These are phyloP conservation scores for Monochamus alternatus DNA, from an alignment of 2,888 invertebrate species.

Conservation along the genomic window DNA sequence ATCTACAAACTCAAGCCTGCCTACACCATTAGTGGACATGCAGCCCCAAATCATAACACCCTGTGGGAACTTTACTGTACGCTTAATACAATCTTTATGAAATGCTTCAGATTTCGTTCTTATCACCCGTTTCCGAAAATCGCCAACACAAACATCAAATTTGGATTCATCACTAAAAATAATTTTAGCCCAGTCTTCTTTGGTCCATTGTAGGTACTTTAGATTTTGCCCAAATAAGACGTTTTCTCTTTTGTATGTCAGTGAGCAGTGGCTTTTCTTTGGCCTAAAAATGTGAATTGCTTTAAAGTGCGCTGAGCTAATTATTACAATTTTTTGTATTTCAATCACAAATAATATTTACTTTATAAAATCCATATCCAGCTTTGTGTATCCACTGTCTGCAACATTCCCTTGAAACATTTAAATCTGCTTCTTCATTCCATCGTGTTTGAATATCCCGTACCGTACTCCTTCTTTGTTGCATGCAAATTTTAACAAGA, in stretches of 20 bases:
- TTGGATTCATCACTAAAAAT: neutral
- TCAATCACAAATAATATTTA: neutral
- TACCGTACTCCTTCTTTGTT: no score
- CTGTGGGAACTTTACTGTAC: conserved; percentile 24
- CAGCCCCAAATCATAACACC: conserved; percentile 36
- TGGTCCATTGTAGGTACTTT: neutral
- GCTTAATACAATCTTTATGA: conserved; percentile 14
- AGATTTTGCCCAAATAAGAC: neutral
- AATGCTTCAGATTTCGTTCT: conserved; percentile 2
- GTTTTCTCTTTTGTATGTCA: neutral
- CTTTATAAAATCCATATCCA: no score
- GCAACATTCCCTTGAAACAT: no score
- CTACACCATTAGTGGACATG: conserved; percentile 32
- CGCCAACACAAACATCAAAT: conserved; percentile 6
- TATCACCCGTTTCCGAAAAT: neutral
- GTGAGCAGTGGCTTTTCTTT: conserved; percentile 12
- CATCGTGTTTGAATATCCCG: no score
- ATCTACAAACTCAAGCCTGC: conserved; percentile 30
- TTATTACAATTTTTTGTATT: neutral
- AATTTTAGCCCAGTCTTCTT: neutral
- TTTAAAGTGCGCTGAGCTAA: neutral
- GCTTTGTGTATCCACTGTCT: no score
- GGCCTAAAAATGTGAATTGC: neutral
- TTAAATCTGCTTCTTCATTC: no score
- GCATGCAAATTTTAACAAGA: no score